Base-by-base conservation (phyloP, 2,888 invertebrate species). In the Emmelina monodactyla region DNA sequence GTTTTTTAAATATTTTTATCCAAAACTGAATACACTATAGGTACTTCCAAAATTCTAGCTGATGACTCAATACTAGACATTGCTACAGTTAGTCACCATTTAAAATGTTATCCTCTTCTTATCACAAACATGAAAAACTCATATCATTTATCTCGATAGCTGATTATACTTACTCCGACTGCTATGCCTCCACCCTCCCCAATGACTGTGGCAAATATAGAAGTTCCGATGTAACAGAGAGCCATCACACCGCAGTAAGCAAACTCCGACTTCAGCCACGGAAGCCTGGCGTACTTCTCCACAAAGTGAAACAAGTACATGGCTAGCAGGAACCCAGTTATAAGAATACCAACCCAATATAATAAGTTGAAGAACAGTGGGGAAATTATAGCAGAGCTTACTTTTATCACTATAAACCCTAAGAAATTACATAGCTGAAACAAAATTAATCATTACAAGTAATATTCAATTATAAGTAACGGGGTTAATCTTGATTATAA, bases 211-310 rank as follows among this genome's bases (percentile, higher is more conserved):
- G 88, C 87, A 38, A 92, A 83, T 43, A 87, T 83, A 1, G 92
- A 85, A 11, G 91, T 90, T 33, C 91, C 83, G 32, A 93, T 78
- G 54, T 90, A 93, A 15, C 88, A 83, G 11, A 88, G 55, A 0
- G 85, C 73, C 86, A 91, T 88, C 0, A 86, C 41, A 1, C 75
- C 76, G 55, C 90, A 89, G 68, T 83, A 93, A 33, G 84, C 73
- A 47, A 92, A 84, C 71, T 94, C 93, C 46, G 88, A 83, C 63
- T 89, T 89, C 25, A 91, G 70, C 94, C 94, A 94, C 0, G 94
- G 94, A 53, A 91, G 84, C 50, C 82, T 85, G 55, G 87, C 87
- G 45, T 88, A 85, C 58, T 89, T 90, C 68, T 94, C 94, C 34
- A 94, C 83, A 6, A 94, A 78, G 62, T 94, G 94, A 62, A 93